phyloP scores from a whole-genome alignment of 2,888 invertebrate genomes.

The Cancer borealis region DNA sequence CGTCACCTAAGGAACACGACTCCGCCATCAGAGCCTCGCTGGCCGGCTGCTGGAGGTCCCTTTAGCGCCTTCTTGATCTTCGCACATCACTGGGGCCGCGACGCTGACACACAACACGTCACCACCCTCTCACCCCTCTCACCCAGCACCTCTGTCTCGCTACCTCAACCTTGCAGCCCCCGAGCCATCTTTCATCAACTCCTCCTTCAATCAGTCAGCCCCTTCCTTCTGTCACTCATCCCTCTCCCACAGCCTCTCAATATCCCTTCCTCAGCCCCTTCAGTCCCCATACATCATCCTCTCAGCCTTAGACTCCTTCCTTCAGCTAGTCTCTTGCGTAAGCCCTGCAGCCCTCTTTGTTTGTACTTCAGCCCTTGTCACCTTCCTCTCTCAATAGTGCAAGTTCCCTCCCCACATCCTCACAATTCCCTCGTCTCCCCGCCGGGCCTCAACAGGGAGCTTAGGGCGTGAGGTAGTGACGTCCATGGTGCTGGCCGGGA shows the following conservation, averaged over 20 bases:
- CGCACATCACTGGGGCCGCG: not conserved
- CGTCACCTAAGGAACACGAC: not conserved
- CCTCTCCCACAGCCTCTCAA: not conserved
- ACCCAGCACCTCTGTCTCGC: not conserved
- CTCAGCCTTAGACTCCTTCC: not conserved
- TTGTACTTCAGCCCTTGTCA: not conserved
- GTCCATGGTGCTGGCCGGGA: not conserved
- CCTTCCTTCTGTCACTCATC: not conserved
- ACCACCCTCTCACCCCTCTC: not conserved
- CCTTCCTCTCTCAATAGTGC: not conserved
- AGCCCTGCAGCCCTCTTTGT: too few relatives aligned
- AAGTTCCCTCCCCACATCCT: not conserved
- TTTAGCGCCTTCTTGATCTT: not conserved
- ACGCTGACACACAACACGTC: not conserved
- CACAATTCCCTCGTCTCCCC: not conserved
- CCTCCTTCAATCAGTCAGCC: not conserved
- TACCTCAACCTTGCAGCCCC: not conserved
- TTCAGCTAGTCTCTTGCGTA: not conserved
- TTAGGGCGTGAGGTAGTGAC: not conserved
- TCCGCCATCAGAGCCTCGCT: slow-evolving; percentile 7
- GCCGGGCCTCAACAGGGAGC: not conserved
- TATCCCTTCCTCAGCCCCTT: not conserved
- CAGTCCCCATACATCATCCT: not conserved
- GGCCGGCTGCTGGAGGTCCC: not conserved
- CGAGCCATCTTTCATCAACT: not conserved